A percentile compares a stretch with the other conserved stretches of the same genome.
These are phyloP conservation scores for Gallinago stenura DNA, from an alignment of 2,797 vertebrate species.

Conservation along the genomic window DNA sequence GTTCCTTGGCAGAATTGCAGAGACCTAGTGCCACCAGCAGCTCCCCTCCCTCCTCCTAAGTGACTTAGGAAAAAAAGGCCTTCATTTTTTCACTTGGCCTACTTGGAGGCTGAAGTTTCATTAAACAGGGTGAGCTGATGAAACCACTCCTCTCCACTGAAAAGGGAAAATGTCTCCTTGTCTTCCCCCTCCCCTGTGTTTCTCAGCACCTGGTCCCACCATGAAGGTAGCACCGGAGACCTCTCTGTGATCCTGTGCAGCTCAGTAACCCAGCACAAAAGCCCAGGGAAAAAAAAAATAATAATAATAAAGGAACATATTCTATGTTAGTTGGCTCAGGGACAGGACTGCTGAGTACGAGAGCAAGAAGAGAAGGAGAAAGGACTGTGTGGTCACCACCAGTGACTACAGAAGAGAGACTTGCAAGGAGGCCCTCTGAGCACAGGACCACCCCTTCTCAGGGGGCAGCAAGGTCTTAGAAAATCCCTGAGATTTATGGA, in stretches of 20 bases:
- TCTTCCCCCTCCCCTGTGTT: neutral
- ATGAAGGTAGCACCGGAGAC: fast-evolving
- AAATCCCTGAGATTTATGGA: neutral
- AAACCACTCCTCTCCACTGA: neutral
- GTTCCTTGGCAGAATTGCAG: neutral
- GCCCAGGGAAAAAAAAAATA: neutral
- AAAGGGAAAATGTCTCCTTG: neutral
- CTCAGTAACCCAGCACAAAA: neutral
- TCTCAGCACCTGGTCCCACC: neutral
- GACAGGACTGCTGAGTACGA: neutral
- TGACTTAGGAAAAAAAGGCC: neutral
- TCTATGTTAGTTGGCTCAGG: fast-evolving
- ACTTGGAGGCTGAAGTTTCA: neutral
- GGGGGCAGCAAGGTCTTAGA: neutral
- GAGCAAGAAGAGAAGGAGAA: neutral
- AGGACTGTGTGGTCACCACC: neutral
- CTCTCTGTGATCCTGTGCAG: neutral
- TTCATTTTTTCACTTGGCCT: neutral
- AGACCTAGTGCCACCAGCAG: neutral
- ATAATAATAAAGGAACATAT: neutral
- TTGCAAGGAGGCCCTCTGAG: neutral
- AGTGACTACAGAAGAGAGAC: neutral
- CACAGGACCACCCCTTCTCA: neutral
- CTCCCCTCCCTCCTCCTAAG: neutral
- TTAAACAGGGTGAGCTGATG: neutral